Evolutionary conservation across 1,140 invertebrate species (phyloP), one percentile per base, ranked within the genome.

Genomic region (Zaprionus nigranus): DNA sequence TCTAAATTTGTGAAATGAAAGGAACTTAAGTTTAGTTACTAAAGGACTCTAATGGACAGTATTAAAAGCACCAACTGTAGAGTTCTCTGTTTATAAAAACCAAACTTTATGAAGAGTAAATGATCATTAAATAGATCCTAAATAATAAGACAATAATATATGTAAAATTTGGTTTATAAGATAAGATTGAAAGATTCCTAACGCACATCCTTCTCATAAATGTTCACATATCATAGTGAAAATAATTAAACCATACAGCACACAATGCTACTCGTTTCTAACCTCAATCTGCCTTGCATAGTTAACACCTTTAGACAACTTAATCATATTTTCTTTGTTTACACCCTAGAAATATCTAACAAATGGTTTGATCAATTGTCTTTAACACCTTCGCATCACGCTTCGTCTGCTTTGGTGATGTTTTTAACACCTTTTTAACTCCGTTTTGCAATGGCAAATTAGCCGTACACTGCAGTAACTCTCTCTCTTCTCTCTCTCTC

Each of bases 361-460:
- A 82, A 80, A 78, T 87, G 69, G 67, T 78, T 76, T 78, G 75
- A 82, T 82, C 53, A 72, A 57, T 24, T 57, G 65, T 76, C 54
- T 51, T 68, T 68, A 40, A 64, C 67, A 75, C 56, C 49, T 74
- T 58, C 49, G 43, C 38, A 30, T 53, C 60, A 56, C 40, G 49
- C 64, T 79, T 51, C 56, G 75, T 30, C 51, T 75, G 60, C 61
- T 62, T 66, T 78, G 3, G 68, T 36, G 53, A 28, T 28, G 59
- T 69, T 69, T 75, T 88, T 83, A 84, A 65, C 84, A 88, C 84
- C 81, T 87, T 69, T 87, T 88, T 78, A 84, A 88, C 54, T 65
- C 71, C 81, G 54, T 84, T 87, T 87, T 75, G 84, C 75, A 87
- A 87, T 40, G 64, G 46, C 75, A 69, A 26, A 43, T 68, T 82